A percentile compares a stretch with the other conserved stretches of the same genome.
These are phyloP conservation scores for Monopis laevigella DNA, from an alignment of 2,888 invertebrate genomes.

Conservation along the genomic window DNA sequence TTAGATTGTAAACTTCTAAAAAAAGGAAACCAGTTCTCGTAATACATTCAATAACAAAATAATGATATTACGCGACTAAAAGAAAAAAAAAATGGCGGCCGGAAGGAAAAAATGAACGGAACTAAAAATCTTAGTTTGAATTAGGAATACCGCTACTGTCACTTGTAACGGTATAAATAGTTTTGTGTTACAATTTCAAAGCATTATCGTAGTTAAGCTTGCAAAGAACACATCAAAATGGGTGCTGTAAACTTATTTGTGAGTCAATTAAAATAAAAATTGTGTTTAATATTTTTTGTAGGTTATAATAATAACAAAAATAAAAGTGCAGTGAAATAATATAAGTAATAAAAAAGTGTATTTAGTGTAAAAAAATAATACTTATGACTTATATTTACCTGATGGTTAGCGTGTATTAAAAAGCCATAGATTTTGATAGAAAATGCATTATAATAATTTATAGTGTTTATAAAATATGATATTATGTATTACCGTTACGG, in stretches of 20 bases:
- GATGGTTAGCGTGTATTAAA: too few species aligned
- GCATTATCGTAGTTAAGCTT: constrained; percentile 37
- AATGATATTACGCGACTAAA: not conserved
- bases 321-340: constrained; percentile 10
- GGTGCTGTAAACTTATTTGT: constrained; percentile 45
- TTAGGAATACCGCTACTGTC: constrained; percentile 2
- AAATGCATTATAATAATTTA: too few species aligned
- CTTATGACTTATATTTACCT: too few species aligned
- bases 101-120: constrained; percentile 10
- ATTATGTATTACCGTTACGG: too few species aligned
- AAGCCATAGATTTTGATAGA: too few species aligned
- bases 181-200: constrained; percentile 34
- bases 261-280: constrained; percentile 28
- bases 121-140: constrained; percentile 4
- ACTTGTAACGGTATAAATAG: constrained; percentile 34
- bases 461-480: too few species aligned
- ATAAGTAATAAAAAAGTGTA: too few species aligned
- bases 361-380: too few species aligned
- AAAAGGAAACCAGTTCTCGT: too few species aligned
- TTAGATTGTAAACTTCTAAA: too few species aligned
- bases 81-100: not conserved
- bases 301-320: constrained; percentile 10
- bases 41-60: not conserved
- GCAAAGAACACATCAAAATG: constrained; percentile 39
- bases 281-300: constrained; percentile 6